These are phyloP conservation scores for Cloeon dipterum DNA, from an alignment of 2,888 invertebrate genomes.

Conservation along the genomic window DNA sequence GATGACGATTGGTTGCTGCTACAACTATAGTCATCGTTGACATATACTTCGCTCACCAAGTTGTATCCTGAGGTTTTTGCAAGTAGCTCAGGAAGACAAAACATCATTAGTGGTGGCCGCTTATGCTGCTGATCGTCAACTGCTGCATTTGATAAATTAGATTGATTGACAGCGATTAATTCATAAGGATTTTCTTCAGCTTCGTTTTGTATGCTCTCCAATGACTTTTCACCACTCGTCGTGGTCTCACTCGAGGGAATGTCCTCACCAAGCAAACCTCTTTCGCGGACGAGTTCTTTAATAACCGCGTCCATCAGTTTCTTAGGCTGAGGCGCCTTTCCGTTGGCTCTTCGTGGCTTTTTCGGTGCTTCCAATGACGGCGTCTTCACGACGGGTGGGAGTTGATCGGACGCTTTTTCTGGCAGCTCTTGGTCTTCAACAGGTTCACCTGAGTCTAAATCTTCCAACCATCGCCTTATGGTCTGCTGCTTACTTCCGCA, in stretches of 20 bases:
- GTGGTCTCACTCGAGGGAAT: not conserved
- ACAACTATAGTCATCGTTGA: conserved; percentile 39
- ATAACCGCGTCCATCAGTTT: conserved; percentile 22
- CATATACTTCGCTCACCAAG: conserved; percentile 54
- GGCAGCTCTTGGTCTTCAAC: not conserved
- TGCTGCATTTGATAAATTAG: no score
- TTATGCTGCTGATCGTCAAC: not conserved
- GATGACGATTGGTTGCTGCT: conserved; percentile 12
- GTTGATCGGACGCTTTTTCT: no score
- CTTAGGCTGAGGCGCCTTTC: conserved; percentile 12
- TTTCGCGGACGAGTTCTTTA: conserved; percentile 16
- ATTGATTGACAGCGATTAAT: conserved; percentile 13
- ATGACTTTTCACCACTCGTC: conserved; percentile 43
- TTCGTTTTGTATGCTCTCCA: conserved; percentile 31
- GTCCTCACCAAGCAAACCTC: not conserved
- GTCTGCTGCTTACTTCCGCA: conserved; percentile 49
- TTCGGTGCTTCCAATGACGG: conserved; percentile 9
- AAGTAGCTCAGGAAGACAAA: conserved; percentile 21
- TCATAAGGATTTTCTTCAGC: conserved; percentile 17
- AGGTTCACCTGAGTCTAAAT: conserved; percentile 19
- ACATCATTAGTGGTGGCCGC: conserved; percentile 2
- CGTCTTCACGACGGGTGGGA: conserved; percentile 17
- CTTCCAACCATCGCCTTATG: conserved; percentile 52
- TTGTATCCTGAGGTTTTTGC: conserved; percentile 31
- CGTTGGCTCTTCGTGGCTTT: not conserved